These are phyloP conservation scores for Calonectris borealis DNA, from an alignment of 2,113 vertebrate species.

Conservation along the genomic window DNA sequence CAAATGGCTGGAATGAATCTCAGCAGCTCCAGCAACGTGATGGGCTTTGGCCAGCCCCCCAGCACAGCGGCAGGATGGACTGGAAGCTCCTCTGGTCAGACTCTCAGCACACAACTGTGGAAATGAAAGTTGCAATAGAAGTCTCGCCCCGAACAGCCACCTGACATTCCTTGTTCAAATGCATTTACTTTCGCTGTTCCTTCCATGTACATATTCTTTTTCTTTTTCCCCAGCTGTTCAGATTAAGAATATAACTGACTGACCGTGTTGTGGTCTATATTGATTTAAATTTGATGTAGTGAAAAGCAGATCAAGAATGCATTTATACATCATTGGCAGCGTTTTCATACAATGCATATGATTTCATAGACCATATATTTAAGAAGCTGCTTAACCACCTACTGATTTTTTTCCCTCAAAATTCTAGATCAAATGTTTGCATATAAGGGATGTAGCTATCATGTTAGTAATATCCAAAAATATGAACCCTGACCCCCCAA, in stretches of 20 bases:
- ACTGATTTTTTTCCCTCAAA: conserved; percentile 78
- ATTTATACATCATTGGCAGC: conserved; percentile 76
- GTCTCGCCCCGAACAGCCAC: conserved; percentile 50
- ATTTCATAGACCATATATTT: conserved; percentile 72
- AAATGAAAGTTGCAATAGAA: conserved; percentile 79
- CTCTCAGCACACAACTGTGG: conserved; percentile 97
- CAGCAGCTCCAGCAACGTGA: conserved; percentile 63
- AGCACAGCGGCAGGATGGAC: conserved; percentile 83
- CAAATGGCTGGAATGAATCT: conserved; percentile 91
- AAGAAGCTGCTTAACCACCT: conserved; percentile 80
- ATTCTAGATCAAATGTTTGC: conserved; percentile 87
- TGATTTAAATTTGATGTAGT: conserved; percentile 84
- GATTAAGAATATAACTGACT: conserved; percentile 75
- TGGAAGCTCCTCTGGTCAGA: conserved; percentile 87
- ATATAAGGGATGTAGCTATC: conserved; percentile 87
- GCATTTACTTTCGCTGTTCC: conserved; percentile 71
- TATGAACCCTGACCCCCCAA: conserved; percentile 49
- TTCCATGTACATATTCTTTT: conserved; percentile 75
- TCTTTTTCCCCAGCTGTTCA: conserved; percentile 70
- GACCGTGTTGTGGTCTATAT: conserved; percentile 79
- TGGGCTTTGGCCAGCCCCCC: conserved; percentile 82
- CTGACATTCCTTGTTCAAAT: conserved; percentile 72
- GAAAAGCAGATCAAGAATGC: conserved; percentile 81
- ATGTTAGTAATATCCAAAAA: conserved; percentile 79
- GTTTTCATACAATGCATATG: conserved; percentile 62